Percentiles rank a stretch among this genome's conserved stretches.
Evolutionary conservation across 1,140 invertebrate genomes (phyloP).

Genomic region (Bombus confusus): DNA sequence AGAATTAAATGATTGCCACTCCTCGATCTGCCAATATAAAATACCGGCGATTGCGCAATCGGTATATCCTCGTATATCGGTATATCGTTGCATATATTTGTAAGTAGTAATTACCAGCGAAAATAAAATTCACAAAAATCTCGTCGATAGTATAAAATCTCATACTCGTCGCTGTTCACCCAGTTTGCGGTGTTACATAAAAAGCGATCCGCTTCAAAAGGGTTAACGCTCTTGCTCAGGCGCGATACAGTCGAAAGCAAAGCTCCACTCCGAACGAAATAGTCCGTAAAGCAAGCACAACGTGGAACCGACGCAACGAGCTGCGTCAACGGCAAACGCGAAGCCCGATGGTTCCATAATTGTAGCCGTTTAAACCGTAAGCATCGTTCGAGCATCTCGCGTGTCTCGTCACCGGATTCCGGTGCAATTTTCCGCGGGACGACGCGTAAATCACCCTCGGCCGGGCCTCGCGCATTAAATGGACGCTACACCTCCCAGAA

Average conservation of each 20-base stretch:
- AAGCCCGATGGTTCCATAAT: background rate
- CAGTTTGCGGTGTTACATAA: background rate
- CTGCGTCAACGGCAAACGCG: background rate
- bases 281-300: background rate
- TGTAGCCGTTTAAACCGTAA: background rate
- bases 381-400: background rate
- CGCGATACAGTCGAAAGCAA: background rate
- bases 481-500: background rate
- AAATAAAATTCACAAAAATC: background rate
- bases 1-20: slow-evolving; percentile 4
- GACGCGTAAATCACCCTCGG: slow-evolving; percentile 25
- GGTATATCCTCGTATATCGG: background rate
- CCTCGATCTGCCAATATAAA: background rate
- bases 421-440: background rate
- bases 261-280: background rate
- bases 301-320: background rate
- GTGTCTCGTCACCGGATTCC: background rate
- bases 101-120: background rate
- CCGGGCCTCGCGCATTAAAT: background rate
- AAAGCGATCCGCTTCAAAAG: background rate
- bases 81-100: background rate
- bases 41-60: background rate
- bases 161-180: background rate
- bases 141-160: no score
- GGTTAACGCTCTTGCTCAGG: background rate